Evolutionary conservation across 2,797 vertebrate genomes (phyloP), one percentile per base, ranked within the genome.

Genomic region (Adelosebastes latens): DNA sequence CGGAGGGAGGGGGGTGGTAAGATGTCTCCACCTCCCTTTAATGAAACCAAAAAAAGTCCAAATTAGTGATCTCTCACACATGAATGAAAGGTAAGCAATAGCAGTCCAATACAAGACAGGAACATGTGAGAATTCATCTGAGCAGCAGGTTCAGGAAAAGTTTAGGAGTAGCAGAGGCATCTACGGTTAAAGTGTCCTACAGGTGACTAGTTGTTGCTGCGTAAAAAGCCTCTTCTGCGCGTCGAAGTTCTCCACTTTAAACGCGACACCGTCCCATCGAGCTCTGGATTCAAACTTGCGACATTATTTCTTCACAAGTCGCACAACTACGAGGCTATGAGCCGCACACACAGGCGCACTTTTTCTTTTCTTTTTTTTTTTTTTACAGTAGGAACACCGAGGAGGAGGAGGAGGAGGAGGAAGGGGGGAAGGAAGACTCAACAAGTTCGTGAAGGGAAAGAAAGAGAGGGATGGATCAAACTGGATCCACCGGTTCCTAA

Each of bases 401-500:
- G 70, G 60, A 69, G 79, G 72, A 5, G 29, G 29, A 39, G 34
- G 34, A 14, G 13, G 13, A 5, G 1, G 39, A 27, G 4, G 25
- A 27, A 27, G 39, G 39, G 6, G 39, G 39, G 6, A 7, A 42
- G 77, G 84, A 91, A 93, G 95, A 94, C 94, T 96, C 95, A 93
- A 96, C 96, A 96, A 94, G 96, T 96, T 95, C 83, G 81, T 75
- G 11, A 84, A 88, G 80, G 79, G 94, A 94, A 94, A 89, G 84
- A 96, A 95, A 96, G 96, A 96, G 96, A 96, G 94, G 95, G 95
- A 96, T 96, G 95, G 94, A 94, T 94, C 96, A 97, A 98, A 99
- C 98, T 98, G 98, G 97, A 99, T 98, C 96, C 97, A 98, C 98
- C 98, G 98, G 98, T 99, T 99, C 96, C 96, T 97, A 96, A 95